These are phyloP conservation scores for Alexandromys fortis DNA, from an alignment of 2,113 vertebrate genomes.

Conservation along the genomic window DNA sequence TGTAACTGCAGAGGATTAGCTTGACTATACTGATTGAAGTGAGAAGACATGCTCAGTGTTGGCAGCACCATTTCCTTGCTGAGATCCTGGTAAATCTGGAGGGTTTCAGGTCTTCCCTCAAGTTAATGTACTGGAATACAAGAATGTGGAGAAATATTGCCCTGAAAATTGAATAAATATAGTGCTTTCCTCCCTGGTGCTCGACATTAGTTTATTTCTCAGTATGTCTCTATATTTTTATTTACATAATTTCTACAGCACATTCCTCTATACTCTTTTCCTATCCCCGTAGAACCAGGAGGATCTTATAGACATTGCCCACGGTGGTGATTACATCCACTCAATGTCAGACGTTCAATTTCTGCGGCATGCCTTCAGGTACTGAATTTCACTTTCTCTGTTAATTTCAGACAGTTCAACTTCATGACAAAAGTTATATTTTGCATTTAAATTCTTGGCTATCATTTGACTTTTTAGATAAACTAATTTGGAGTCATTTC, in stretches of 20 bases:
- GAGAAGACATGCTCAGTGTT: no score
- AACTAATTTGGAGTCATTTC: background rate
- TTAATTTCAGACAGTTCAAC: background rate
- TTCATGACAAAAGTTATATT: background rate
- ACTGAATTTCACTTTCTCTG: background rate
- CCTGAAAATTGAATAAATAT: background rate
- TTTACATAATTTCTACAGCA: background rate
- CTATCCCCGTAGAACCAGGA: background rate
- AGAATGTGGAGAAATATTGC: background rate
- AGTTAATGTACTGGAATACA: background rate
- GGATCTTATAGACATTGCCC: background rate
- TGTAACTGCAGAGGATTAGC: background rate
- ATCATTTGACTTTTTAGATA: background rate
- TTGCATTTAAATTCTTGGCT: background rate
- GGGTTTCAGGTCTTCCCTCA: background rate
- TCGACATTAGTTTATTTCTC: background rate
- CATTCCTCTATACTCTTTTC: fast-evolving
- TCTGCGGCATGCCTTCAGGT: background rate
- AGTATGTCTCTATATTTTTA: background rate
- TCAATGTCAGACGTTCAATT: background rate
- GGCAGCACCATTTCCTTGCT: background rate
- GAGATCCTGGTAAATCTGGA: no score
- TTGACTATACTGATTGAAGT: background rate
- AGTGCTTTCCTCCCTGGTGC: background rate
- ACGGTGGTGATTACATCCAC: background rate